Evolutionary conservation across 2,888 invertebrate genomes (phyloP).

Genomic region (Nephrotoma guestfalica): DNA sequence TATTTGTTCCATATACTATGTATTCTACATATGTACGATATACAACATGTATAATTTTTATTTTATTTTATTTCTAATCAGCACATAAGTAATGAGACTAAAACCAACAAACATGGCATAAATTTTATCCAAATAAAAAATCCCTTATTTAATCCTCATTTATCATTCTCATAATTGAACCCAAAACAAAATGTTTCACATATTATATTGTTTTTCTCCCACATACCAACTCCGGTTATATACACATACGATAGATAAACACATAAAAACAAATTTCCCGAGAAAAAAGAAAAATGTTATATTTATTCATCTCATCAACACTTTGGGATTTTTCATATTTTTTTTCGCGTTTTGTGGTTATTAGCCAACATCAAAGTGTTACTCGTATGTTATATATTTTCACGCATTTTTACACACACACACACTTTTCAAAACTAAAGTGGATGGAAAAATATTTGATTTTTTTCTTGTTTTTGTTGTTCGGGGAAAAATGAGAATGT

Average conservation of each 20-base stretch:
- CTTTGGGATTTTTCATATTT: neutral
- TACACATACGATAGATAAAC: neutral
- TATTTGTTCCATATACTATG: neutral
- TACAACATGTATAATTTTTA: neutral
- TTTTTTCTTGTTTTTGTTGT: neutral
- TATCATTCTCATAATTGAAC: conserved; percentile 4
- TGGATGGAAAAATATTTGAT: neutral
- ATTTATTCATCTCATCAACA: conserved; percentile 2
- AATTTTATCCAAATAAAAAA: conserved; percentile 4
- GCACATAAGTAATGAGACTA: neutral
- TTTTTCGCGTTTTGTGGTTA: conserved; percentile 4
- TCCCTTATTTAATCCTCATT: conserved; percentile 4
- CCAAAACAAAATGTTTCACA: neutral
- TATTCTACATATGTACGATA: neutral
- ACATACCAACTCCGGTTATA: neutral
- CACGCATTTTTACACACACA: neutral
- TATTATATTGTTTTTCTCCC: neutral
- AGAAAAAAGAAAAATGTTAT: neutral
- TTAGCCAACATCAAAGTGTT: conserved; percentile 1
- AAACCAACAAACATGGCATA: conserved; percentile 1
- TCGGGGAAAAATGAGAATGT: neutral
- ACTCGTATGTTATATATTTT: neutral
- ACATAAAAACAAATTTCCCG: neutral
- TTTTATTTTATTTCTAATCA: neutral
- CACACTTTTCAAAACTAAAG: neutral